Percentiles rank a stretch among this genome's conserved stretches.
phyloP scores from a whole-genome alignment of 2,888 invertebrate species.

The Boloria selene region DNA sequence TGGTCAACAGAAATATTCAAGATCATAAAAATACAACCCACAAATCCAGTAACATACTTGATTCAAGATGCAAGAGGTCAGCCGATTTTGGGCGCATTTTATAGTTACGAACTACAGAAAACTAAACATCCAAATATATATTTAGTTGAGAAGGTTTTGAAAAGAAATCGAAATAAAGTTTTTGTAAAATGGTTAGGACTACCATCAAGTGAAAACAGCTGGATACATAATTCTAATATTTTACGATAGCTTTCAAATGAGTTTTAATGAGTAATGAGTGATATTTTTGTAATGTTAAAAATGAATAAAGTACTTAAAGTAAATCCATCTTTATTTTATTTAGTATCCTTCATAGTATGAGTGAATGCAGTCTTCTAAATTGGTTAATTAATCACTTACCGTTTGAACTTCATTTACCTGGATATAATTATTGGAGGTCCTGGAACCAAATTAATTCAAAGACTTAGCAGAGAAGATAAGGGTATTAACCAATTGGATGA shows the following conservation, averaged over 20 bases:
- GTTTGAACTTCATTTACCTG: constrained; percentile 44
- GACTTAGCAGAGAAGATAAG: too few relatives aligned
- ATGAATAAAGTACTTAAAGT: background rate
- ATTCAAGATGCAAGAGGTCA: constrained; percentile 45
- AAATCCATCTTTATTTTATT: background rate
- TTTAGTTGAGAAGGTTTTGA: constrained; percentile 11
- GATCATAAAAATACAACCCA: constrained; percentile 41
- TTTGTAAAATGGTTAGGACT: constrained; percentile 36
- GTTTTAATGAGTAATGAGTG: constrained; percentile 4
- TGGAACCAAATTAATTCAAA: too few relatives aligned
- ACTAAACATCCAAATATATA: constrained; percentile 34
- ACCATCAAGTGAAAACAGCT: constrained; percentile 29
- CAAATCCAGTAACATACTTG: constrained; percentile 45
- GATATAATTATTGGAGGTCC: constrained; percentile 23
- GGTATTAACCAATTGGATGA: too few relatives aligned
- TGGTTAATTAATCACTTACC: constrained; percentile 36
- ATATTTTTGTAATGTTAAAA: background rate
- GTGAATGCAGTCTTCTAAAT: constrained; percentile 32
- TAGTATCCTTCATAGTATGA: background rate
- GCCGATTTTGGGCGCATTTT: constrained; percentile 44
- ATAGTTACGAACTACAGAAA: constrained; percentile 47
- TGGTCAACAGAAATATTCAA: constrained; percentile 40
- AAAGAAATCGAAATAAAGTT: constrained; percentile 17
- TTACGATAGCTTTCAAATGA: too few relatives aligned
- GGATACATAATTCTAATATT: constrained; percentile 26